Evolutionary conservation across 35 echinoderm and acorn worm genomes (phyloP).

Genomic region (Strongylocentrotus purpuratus): DNA sequence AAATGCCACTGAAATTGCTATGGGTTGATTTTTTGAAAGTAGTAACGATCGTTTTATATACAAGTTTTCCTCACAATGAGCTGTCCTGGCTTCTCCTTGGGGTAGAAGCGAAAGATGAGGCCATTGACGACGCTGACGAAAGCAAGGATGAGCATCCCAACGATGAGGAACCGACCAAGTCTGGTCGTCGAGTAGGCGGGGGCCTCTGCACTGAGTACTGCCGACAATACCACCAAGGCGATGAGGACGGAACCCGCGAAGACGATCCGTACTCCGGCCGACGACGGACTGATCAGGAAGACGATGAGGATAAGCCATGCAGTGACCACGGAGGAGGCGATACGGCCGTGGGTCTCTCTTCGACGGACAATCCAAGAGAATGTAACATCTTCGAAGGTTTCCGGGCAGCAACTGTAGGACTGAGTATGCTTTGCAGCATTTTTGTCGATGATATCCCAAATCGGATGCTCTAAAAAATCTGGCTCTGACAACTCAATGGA

Average conservation of each 20-base stretch:
- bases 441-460: background rate
- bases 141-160: background rate
- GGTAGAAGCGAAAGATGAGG: background rate
- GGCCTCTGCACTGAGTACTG: background rate
- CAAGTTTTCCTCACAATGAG: background rate
- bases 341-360: background rate
- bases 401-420: background rate
- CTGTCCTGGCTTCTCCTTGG: background rate
- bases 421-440: background rate
- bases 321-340: background rate
- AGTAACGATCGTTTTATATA: no score
- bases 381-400: background rate
- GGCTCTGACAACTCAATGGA: background rate
- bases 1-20: no score
- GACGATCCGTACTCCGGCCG: background rate
- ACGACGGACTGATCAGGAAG: background rate
- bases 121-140: background rate
- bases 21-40: no score
- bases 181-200: background rate
- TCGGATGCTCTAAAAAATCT: background rate
- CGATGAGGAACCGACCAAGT: background rate
- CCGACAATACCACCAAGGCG: background rate
- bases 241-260: background rate
- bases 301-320: constrained; percentile 19
- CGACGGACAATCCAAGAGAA: background rate